Percentiles rank a stretch among this genome's conserved stretches.
Evolutionary conservation across 2,888 invertebrate genomes (phyloP).

Genomic region (Sisyra nigra): DNA sequence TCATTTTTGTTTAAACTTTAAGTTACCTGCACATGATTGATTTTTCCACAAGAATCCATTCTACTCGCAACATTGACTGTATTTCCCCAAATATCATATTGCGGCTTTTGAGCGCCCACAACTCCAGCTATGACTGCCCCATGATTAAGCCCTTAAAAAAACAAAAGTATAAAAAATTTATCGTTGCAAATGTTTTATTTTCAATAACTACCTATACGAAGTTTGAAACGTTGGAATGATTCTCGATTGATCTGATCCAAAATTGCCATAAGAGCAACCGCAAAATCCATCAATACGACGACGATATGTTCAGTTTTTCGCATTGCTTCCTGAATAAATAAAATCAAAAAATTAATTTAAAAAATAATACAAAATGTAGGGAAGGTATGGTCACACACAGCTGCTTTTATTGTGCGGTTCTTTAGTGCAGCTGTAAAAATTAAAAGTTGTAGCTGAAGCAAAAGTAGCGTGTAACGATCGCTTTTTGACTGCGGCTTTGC

Average conservation of each 20-base stretch:
- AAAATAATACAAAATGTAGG: no score
- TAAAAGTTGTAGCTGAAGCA: no score
- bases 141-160: conserved; percentile 55
- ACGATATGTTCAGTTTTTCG: conserved; percentile 77
- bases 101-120: conserved; percentile 93
- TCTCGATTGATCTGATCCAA: conserved; percentile 91
- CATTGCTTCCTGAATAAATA: conserved; percentile 41
- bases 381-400: no score
- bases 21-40: conserved; percentile 70
- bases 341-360: background rate
- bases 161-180: background rate
- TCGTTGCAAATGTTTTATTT: background rate
- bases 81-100: conserved; percentile 98
- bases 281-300: conserved; percentile 84
- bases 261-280: conserved; percentile 78
- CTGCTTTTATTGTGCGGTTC: no score
- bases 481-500: no score
- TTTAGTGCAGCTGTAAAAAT: no score
- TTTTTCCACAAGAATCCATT: conserved; percentile 91
- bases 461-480: no score
- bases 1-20: no score
- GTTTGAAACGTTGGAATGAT: conserved; percentile 89
- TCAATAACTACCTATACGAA: conserved; percentile 61
- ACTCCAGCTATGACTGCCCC: conserved; percentile 93
- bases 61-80: conserved; percentile 94